Evolutionary conservation across 2,888 invertebrate species (phyloP).

Genomic region (Tetragonisca angustula): DNA sequence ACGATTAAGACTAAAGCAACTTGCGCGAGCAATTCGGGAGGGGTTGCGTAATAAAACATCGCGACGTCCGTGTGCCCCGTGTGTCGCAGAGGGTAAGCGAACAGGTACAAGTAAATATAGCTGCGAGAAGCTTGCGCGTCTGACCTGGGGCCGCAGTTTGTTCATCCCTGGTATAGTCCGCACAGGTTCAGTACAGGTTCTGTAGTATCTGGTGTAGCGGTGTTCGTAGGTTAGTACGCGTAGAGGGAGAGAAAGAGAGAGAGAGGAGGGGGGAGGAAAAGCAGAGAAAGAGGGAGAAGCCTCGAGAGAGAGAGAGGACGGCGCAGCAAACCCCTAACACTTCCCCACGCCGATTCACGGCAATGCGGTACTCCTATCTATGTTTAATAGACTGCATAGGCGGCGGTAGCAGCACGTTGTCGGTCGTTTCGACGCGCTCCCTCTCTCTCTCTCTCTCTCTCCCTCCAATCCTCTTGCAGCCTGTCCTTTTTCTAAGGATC

Average conservation of each 20-base stretch:
- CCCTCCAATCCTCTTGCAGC: not conserved
- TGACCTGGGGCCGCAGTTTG: conserved; percentile 47
- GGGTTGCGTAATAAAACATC: not conserved
- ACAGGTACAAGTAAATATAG: conserved; percentile 32
- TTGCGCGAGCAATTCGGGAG: too few relatives aligned
- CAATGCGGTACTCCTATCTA: conserved; percentile 81
- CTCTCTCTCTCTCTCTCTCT: not conserved
- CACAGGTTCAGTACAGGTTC: conserved; percentile 40
- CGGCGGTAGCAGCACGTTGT: conserved; percentile 65
- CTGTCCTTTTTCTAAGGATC: conserved; percentile 26
- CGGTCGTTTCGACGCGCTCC: conserved; percentile 44
- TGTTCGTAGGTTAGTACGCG: conserved; percentile 33
- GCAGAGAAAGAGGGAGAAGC: not conserved
- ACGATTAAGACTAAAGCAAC: too few relatives aligned
- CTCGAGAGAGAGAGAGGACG: conserved; percentile 38
- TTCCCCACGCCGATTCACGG: conserved; percentile 78
- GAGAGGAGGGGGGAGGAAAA: not conserved
- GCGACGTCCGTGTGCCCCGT: not conserved
- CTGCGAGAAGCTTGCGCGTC: conserved; percentile 36
- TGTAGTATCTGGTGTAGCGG: conserved; percentile 23
- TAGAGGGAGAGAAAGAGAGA: not conserved
- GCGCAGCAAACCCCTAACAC: conserved; percentile 70
- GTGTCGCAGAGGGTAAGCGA: conserved; percentile 20
- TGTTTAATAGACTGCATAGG: conserved; percentile 81
- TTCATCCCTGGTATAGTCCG: conserved; percentile 49